These are phyloP conservation scores for Gobio gobio DNA, from an alignment of 2,113 vertebrate genomes.

Conservation along the genomic window DNA sequence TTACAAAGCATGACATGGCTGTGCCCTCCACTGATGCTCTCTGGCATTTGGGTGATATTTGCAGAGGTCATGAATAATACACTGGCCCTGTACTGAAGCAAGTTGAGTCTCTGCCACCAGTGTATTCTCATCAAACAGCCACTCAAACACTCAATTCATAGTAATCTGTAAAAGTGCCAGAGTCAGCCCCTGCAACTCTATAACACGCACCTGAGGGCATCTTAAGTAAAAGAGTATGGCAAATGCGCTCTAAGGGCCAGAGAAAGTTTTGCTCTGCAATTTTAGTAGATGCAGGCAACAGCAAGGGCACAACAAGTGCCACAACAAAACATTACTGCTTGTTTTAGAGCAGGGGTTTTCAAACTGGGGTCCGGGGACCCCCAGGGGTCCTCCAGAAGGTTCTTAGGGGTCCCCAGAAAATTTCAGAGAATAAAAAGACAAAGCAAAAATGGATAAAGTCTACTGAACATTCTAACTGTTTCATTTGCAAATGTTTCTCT, in stretches of 20 bases:
- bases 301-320: conserved; percentile 10
- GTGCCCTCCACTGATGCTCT: conserved; percentile 29
- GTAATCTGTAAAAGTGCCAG: conserved; percentile 16
- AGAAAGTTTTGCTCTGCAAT: neutral
- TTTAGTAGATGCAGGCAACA: neutral
- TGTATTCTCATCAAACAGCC: conserved; percentile 41
- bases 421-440: no score
- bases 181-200: neutral
- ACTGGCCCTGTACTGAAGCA: conserved; percentile 2
- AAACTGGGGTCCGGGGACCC: no score
- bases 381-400: no score
- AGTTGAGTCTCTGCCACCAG: conserved; percentile 17
- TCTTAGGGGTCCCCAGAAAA: no score
- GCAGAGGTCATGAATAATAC: conserved; percentile 57
- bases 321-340: conserved; percentile 13
- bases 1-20: neutral
- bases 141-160: neutral
- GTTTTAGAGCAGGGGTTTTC: neutral
- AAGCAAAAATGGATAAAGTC: no score
- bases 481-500: no score
- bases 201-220: conserved; percentile 23
- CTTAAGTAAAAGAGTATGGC: neutral
- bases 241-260: neutral
- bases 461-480: no score
- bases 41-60: conserved; percentile 60